These are phyloP conservation scores for Athetis lepigone DNA, from an alignment of 2,888 invertebrate genomes.

Conservation along the genomic window DNA sequence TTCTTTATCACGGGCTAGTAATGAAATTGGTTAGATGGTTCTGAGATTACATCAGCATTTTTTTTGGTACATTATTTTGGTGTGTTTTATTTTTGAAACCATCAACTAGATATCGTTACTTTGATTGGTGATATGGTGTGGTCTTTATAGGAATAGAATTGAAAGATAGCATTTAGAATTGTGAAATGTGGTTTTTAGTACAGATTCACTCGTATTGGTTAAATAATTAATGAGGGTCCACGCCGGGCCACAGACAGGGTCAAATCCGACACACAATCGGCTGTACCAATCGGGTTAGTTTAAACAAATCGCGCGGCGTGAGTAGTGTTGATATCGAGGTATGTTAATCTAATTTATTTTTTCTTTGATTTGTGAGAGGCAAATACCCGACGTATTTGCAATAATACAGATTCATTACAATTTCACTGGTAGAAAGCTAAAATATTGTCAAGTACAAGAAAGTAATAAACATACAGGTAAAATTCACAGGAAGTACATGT, in stretches of 20 bases:
- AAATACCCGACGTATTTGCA: neutral
- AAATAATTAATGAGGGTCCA: constrained; percentile 29
- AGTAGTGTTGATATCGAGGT: neutral
- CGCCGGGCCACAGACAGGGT: constrained; percentile 16
- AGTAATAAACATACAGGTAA: constrained; percentile 4
- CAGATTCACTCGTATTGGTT: constrained; percentile 23
- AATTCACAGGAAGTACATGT: constrained; percentile 25
- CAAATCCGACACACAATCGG: constrained; percentile 4
- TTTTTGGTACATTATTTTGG: neutral
- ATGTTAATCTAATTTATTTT: neutral
- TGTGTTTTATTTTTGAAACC: neutral
- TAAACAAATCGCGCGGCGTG: neutral
- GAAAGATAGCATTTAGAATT: constrained; percentile 14
- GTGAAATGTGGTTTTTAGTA: constrained; percentile 10
- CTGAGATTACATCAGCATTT: neutral
- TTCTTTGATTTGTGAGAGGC: neutral
- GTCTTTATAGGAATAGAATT: neutral
- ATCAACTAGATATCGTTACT: neutral
- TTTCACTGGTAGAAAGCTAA: neutral
- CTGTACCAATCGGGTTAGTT: neutral
- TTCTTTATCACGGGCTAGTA: neutral
- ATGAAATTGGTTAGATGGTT: constrained; percentile 16
- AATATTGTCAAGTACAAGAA: no score
- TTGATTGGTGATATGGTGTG: neutral
- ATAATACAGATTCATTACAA: neutral